A percentile compares a stretch with the other conserved stretches of the same genome.
These are phyloP conservation scores for Deroptyus accipitrinus DNA, from an alignment of 2,113 vertebrate species.

Conservation along the genomic window DNA sequence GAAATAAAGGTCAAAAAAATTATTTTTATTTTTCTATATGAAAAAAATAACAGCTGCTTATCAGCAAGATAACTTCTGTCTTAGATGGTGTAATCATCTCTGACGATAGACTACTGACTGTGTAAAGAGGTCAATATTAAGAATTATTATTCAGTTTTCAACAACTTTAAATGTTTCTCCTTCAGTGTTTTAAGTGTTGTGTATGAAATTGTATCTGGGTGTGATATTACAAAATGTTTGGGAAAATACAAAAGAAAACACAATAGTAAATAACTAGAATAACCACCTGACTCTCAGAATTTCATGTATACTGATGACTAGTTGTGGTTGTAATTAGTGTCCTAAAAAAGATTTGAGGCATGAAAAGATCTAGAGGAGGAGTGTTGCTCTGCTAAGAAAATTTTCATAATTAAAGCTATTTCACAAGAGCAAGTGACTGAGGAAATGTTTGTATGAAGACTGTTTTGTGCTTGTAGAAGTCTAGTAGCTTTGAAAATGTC, in stretches of 20 bases:
- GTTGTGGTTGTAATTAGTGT: not conserved
- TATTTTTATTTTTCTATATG: not conserved
- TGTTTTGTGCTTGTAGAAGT: not conserved
- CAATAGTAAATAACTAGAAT: not conserved
- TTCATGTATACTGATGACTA: not conserved
- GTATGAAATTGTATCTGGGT: not conserved
- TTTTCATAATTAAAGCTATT: conserved; percentile 24
- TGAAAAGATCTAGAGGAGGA: not conserved
- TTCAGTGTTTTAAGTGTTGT: not conserved
- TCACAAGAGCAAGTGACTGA: conserved; percentile 3
- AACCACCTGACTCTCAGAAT: not conserved
- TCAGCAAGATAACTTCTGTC: not conserved
- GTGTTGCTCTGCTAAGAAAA: conserved; percentile 19
- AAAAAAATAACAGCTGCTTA: not conserved
- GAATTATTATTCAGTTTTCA: not conserved
- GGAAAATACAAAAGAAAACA: not conserved
- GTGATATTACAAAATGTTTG: not conserved
- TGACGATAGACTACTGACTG: not conserved
- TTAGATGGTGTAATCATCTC: not conserved
- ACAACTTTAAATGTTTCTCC: not conserved
- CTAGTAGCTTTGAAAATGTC: conserved; percentile 1
- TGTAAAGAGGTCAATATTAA: not conserved
- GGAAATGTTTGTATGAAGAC: not conserved
- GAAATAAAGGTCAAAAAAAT: not conserved
- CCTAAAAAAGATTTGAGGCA: not conserved